Evolutionary conservation across 2,113 vertebrate genomes (phyloP).

Genomic region (Sapajus apella): DNA sequence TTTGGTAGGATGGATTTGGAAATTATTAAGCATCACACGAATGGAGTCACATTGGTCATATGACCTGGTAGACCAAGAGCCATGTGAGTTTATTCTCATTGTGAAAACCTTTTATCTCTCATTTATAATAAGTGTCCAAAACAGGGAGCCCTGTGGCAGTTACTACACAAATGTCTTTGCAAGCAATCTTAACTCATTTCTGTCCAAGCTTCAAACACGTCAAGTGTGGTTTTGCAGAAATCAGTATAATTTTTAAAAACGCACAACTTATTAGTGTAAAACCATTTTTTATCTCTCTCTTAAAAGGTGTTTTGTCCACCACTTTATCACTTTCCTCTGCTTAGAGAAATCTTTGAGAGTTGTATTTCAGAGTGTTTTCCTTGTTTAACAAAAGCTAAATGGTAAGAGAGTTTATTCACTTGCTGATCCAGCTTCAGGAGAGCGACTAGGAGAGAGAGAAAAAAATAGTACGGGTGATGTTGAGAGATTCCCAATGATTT

Average conservation of each 20-base stretch:
- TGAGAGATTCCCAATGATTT: conserved; percentile 24
- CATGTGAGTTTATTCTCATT: conserved; percentile 18
- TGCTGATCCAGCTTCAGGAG: neutral
- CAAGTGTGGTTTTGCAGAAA: neutral
- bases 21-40: conserved; percentile 17
- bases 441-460: neutral
- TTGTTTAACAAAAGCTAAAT: conserved; percentile 16
- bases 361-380: neutral
- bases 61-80: neutral
- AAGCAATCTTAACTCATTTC: conserved; percentile 12
- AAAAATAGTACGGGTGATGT: neutral
- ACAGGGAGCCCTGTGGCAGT: neutral
- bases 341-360: neutral
- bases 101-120: neutral
- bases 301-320: conserved; percentile 4
- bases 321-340: neutral
- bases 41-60: neutral
- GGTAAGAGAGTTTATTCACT: neutral
- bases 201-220: neutral
- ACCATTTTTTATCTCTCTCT: neutral
- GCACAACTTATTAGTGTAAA: neutral
- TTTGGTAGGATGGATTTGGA: neutral
- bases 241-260: conserved; percentile 12
- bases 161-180: conserved; percentile 27
- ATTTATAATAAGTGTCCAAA: conserved; percentile 7